Conservation (phyloP, 2,888 invertebrate species). For the Invenusta paracnida region DNA sequence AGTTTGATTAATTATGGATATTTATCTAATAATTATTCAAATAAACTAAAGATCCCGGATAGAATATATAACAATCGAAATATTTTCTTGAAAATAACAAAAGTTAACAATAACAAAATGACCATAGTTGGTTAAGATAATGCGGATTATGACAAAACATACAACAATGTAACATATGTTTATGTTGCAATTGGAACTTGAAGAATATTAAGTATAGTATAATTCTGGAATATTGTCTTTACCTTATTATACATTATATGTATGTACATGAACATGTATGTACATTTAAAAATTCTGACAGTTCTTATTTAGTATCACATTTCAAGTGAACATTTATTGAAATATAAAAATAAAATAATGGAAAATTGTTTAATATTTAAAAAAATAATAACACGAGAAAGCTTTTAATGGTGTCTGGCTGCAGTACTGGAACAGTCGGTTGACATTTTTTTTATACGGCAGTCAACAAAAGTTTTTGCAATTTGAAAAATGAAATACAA, state of each 20-base stretch:
- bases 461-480: not conserved
- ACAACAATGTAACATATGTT: not conserved
- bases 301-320: too few relatives aligned
- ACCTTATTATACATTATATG: too few relatives aligned
- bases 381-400: slow-evolving; percentile 9
- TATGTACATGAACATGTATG: too few relatives aligned
- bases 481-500: not conserved
- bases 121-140: too few relatives aligned
- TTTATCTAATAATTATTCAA: too few relatives aligned
- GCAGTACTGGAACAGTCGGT: not conserved
- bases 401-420: not conserved
- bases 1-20: too few relatives aligned
- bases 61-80: too few relatives aligned
- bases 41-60: too few relatives aligned
- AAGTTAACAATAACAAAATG: too few relatives aligned
- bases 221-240: not conserved
- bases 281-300: too few relatives aligned
- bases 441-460: not conserved
- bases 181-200: not conserved
- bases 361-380: not conserved
- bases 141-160: not conserved
- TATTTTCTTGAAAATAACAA: too few relatives aligned
- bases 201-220: not conserved
- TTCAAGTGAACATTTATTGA: too few relatives aligned
- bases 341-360: not conserved